phyloP scores from a whole-genome alignment of 1,140 invertebrate species.

The Ooceraea biroi region DNA sequence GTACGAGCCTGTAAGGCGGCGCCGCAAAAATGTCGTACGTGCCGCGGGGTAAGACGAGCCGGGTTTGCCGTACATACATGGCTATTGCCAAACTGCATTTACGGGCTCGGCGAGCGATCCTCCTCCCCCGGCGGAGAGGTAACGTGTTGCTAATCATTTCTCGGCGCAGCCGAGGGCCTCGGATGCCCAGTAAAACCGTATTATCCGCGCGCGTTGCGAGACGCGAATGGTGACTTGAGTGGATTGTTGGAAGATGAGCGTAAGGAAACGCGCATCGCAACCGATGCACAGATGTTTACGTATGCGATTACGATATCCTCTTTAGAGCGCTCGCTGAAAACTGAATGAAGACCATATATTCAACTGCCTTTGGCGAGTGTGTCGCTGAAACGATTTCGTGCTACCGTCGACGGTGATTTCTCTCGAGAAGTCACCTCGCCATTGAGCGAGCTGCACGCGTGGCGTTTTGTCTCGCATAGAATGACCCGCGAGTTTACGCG shows the following conservation, averaged over 20 bases:
- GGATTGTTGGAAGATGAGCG: background rate
- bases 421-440: no score
- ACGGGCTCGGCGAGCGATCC: no score
- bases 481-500: conserved; percentile 49
- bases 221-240: no score
- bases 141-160: background rate
- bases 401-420: background rate
- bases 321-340: conserved; percentile 14
- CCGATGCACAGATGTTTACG: no score
- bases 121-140: background rate
- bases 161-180: background rate
- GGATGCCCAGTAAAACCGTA: no score
- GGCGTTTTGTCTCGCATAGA: conserved; percentile 32
- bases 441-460: background rate
- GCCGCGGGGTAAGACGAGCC: background rate
- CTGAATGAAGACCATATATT: background rate
- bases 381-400: background rate
- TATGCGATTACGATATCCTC: background rate
- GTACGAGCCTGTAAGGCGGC: conserved; percentile 5
- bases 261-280: background rate
- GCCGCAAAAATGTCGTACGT: conserved; percentile 33
- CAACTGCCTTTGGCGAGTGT: background rate
- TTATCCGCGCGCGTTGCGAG: no score
- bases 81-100: conserved; percentile 24
- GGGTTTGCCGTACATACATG: background rate